Conservation (phyloP, 2,113 vertebrate species). For the Channa argus region DNA sequence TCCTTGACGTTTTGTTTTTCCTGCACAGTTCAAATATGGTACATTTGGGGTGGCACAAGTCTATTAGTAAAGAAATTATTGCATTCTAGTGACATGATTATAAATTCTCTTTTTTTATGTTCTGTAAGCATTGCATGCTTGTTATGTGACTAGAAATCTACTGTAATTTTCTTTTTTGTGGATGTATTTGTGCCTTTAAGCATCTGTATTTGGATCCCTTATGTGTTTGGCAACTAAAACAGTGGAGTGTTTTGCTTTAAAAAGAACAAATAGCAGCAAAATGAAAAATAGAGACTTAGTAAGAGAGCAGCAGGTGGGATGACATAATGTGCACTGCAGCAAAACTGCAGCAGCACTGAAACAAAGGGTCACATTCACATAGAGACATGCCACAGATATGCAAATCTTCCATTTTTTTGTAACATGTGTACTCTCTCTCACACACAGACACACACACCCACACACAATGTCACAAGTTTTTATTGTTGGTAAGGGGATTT, state of each 20-base stretch:
- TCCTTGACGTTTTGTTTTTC: too few relatives aligned
- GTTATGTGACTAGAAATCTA: slow-evolving; percentile 1
- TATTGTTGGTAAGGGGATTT: slow-evolving; percentile 20
- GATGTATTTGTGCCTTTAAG: neutral
- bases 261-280: slow-evolving; percentile 56
- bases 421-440: neutral
- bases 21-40: too few relatives aligned
- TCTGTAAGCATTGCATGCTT: neutral
- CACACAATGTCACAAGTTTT: slow-evolving; percentile 3
- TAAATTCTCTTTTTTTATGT: neutral
- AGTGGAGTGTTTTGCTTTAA: slow-evolving; percentile 43
- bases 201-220: neutral
- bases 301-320: slow-evolving; percentile 81
- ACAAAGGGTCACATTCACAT: slow-evolving; percentile 71
- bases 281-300: slow-evolving; percentile 60
- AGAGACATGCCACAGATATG: slow-evolving; percentile 24
- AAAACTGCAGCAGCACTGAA: slow-evolving; percentile 78
- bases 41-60: neutral
- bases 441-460: neutral
- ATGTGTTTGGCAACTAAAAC: slow-evolving; percentile 3
- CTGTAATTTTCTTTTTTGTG: neutral
- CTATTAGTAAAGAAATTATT: slow-evolving; percentile 2
- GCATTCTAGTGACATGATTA: neutral
- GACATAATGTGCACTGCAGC: slow-evolving; percentile 84
- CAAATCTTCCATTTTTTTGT: slow-evolving; percentile 1